Evolutionary conservation across 2,888 invertebrate species (phyloP).

Genomic region (Marronus borbonicus): DNA sequence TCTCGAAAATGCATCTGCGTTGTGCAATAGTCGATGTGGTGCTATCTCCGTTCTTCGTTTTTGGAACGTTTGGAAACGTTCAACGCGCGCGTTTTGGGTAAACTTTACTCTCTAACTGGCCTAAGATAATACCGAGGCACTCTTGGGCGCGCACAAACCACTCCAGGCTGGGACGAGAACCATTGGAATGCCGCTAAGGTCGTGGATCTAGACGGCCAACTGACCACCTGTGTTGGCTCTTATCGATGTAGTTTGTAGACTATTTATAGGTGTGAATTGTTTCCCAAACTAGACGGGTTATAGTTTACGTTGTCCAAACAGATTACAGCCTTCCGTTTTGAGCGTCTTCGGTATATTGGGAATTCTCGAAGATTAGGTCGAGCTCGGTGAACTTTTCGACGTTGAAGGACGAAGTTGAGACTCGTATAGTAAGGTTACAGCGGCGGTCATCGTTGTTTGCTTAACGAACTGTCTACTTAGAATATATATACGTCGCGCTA

Average conservation of each 20-base stretch:
- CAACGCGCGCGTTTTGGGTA: conserved; percentile 53
- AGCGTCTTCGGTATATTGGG: conserved; percentile 19
- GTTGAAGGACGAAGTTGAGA: conserved; percentile 18
- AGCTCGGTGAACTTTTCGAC: conserved; percentile 4
- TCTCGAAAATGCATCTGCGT: conserved; percentile 42
- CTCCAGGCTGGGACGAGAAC: conserved; percentile 48
- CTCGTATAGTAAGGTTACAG: background rate
- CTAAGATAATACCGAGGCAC: conserved; percentile 56
- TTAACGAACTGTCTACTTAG: background rate
- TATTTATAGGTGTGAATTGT: conserved; percentile 44
- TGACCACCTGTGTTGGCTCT: conserved; percentile 49
- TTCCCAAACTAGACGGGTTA: conserved; percentile 14
- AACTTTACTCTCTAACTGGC: conserved; percentile 54
- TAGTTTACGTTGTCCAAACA: conserved; percentile 32
- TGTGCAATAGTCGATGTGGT: conserved; percentile 38
- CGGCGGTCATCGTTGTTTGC: conserved; percentile 14
- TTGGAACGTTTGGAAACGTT: conserved; percentile 32
- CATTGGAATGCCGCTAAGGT: conserved; percentile 6
- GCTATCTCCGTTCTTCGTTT: conserved; percentile 3
- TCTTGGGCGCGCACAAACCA: conserved; percentile 52
- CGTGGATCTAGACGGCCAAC: background rate
- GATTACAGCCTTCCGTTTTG: conserved; percentile 21
- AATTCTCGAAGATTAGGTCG: conserved; percentile 32
- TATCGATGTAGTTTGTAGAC: conserved; percentile 5
- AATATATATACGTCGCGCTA: background rate